Conservation (phyloP, 2,797 vertebrate species). For the Valencia hispanica region DNA sequence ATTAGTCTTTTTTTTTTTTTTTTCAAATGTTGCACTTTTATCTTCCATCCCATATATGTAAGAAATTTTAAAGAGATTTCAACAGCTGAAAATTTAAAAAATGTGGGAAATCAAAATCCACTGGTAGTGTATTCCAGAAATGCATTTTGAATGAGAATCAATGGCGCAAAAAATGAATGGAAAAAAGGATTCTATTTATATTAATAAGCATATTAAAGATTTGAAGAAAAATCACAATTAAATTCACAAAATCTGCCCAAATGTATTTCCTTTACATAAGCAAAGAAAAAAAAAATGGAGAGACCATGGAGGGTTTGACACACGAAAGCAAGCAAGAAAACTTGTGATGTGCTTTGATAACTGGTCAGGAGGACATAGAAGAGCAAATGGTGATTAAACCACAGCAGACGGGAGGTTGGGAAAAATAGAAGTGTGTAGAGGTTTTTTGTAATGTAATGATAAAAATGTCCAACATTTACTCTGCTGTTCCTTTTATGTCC, state of each 20-base stretch:
- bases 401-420: conserved; percentile 30
- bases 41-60: neutral
- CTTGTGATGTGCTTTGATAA: conserved; percentile 30
- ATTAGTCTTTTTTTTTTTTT: neutral
- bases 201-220: neutral
- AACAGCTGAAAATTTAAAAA: neutral
- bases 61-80: neutral
- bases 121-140: neutral
- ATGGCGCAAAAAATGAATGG: neutral
- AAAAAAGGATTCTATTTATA: neutral
- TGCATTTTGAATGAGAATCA: neutral
- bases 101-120: neutral
- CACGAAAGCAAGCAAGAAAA: conserved; percentile 18
- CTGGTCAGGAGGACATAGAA: conserved; percentile 27
- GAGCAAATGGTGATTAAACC: conserved; percentile 21
- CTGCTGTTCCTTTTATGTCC: conserved; percentile 30
- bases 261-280: neutral
- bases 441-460: neutral
- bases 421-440: conserved; percentile 34
- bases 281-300: neutral
- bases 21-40: neutral
- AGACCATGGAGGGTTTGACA: neutral
- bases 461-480: conserved; percentile 6
- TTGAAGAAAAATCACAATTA: neutral
- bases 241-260: neutral